phyloP scores from a whole-genome alignment of 2,113 vertebrate species.

The Merops nubicus region DNA sequence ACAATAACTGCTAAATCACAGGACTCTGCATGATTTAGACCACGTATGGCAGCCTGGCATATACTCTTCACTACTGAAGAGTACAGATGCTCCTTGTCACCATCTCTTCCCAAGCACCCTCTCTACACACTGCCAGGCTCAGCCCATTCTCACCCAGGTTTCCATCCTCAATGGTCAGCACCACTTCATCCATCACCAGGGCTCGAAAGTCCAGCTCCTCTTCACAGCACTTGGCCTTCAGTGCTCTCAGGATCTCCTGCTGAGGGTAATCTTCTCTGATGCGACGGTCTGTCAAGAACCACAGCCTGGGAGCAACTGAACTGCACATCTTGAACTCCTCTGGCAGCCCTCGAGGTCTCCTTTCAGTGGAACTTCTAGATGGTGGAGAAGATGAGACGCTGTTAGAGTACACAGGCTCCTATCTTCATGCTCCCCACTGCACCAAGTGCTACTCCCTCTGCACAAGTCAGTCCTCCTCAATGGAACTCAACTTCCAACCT shows the following conservation, averaged over 20 bases:
- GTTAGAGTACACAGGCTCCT: not conserved
- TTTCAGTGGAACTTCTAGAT: slow-evolving; percentile 50
- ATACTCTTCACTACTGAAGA: not conserved
- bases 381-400: slow-evolving; percentile 42
- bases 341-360: slow-evolving; percentile 43
- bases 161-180: slow-evolving; percentile 83
- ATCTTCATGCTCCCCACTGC: not conserved
- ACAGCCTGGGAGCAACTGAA: slow-evolving; percentile 78
- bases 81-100: not conserved
- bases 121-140: not conserved
- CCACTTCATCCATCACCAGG: slow-evolving; percentile 83
- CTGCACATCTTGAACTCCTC: slow-evolving; percentile 81
- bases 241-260: slow-evolving; percentile 80
- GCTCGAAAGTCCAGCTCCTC: slow-evolving; percentile 82
- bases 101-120: not conserved
- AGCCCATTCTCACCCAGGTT: slow-evolving; percentile 77
- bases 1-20: not conserved
- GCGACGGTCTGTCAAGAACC: slow-evolving; percentile 85
- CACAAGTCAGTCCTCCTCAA: not conserved
- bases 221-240: slow-evolving; percentile 84
- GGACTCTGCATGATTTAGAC: not conserved
- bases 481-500: not conserved
- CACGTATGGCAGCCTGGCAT: not conserved
- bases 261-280: slow-evolving; percentile 85
- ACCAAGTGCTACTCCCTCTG: not conserved